Evolutionary conservation across 2,797 vertebrate species (phyloP).

Genomic region (Eremophila alpestris): DNA sequence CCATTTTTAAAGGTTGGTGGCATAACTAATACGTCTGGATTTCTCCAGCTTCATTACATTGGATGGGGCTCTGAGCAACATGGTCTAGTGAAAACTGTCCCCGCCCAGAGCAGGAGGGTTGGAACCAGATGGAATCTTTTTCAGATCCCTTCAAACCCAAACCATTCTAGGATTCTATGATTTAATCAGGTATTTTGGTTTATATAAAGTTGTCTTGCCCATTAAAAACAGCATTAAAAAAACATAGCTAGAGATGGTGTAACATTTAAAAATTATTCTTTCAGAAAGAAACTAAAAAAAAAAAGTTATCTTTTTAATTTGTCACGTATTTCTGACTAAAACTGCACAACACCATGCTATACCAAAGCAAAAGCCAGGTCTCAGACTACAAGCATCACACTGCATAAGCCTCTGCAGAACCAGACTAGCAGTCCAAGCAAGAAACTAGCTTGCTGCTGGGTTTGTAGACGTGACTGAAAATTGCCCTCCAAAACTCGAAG

Average conservation of each 20-base stretch:
- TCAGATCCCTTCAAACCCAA: neutral
- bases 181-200: neutral
- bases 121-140: neutral
- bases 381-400: neutral
- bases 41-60: neutral
- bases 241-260: neutral
- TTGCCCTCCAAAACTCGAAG: neutral
- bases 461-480: neutral
- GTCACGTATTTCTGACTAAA: neutral
- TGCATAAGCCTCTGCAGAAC: neutral
- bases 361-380: neutral
- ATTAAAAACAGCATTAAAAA: neutral
- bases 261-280: neutral
- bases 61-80: neutral
- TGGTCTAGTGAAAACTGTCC: neutral
- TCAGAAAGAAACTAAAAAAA: neutral
- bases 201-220: neutral
- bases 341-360: neutral
- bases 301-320: neutral
- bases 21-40: neutral
- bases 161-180: neutral
- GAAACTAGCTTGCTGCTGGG: neutral
- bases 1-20: neutral
- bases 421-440: neutral
- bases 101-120: neutral